phyloP scores from a whole-genome alignment of 2,113 vertebrate genomes.

The Toxotes chatareus region DNA sequence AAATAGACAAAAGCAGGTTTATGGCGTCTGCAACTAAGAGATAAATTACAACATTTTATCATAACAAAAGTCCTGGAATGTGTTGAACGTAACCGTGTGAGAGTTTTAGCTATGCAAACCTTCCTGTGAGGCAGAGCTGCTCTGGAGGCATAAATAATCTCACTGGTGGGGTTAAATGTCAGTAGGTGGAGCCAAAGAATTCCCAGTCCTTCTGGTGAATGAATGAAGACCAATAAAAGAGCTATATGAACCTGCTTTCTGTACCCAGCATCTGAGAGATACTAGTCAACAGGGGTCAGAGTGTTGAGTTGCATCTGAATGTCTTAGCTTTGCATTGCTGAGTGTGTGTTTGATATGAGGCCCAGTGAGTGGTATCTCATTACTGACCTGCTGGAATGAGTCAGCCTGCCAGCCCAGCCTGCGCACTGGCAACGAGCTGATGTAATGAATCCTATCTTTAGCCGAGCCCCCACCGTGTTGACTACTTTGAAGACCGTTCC shows the following conservation, averaged over 20 bases:
- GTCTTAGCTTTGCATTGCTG: neutral
- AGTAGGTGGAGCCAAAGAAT: neutral
- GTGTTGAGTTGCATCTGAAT: neutral
- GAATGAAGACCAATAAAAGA: neutral
- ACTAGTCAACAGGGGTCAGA: neutral
- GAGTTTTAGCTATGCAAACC: conserved; percentile 9
- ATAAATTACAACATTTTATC: conserved; percentile 6
- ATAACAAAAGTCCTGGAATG: conserved; percentile 24
- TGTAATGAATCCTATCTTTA: conserved; percentile 62
- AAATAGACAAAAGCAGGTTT: neutral
- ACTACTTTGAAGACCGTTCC: neutral
- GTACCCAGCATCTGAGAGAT: neutral
- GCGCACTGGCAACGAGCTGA: conserved; percentile 30
- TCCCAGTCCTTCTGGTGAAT: neutral
- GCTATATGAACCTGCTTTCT: neutral
- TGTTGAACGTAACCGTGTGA: conserved; percentile 38
- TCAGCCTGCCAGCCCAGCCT: conserved; percentile 20
- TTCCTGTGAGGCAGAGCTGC: neutral
- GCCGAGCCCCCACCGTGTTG: conserved; percentile 11
- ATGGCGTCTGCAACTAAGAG: neutral
- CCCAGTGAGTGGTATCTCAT: conserved; percentile 23
- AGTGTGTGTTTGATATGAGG: conserved; percentile 20
- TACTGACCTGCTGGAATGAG: conserved; percentile 36
- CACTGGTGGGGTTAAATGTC: neutral
- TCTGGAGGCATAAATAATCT: conserved; percentile 8